Conservation (phyloP, 2,888 invertebrate genomes). For the Drosophila incognita region DNA sequence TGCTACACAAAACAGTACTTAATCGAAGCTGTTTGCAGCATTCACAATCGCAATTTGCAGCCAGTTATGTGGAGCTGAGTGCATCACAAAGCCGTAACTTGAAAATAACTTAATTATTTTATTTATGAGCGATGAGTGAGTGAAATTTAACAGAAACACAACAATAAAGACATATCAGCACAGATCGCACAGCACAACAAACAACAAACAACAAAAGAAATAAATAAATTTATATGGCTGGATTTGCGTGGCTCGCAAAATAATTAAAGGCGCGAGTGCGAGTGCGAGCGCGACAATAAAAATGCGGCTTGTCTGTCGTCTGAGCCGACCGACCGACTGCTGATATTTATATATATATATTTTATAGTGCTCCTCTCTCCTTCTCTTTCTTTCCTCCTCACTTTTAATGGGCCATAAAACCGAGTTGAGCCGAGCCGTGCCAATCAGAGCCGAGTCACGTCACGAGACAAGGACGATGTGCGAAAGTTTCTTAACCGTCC, state of each 20-base stretch:
- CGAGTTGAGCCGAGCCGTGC: not conserved
- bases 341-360: conserved; percentile 1
- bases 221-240: conserved; percentile 26
- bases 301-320: conserved; percentile 3
- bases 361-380: conserved; percentile 4
- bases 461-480: conserved; percentile 54
- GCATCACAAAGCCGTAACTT: conserved; percentile 12
- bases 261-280: conserved; percentile 44
- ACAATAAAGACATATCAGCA: not conserved
- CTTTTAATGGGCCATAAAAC: conserved; percentile 30
- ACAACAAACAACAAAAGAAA: conserved; percentile 14
- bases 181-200: not conserved
- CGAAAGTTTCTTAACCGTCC: conserved; percentile 52
- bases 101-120: conserved; percentile 48
- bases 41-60: conserved; percentile 5
- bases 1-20: not conserved
- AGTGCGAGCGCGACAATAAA: conserved; percentile 29
- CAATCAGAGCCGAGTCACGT: conserved; percentile 22
- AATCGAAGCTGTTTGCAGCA: conserved; percentile 5
- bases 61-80: not conserved
- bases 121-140: conserved; percentile 17
- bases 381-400: not conserved
- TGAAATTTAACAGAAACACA: not conserved
- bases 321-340: conserved; percentile 21
- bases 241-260: conserved; percentile 48